Conservation (phyloP, 2,113 vertebrate genomes). For the Hyperoodon ampullatus region DNA sequence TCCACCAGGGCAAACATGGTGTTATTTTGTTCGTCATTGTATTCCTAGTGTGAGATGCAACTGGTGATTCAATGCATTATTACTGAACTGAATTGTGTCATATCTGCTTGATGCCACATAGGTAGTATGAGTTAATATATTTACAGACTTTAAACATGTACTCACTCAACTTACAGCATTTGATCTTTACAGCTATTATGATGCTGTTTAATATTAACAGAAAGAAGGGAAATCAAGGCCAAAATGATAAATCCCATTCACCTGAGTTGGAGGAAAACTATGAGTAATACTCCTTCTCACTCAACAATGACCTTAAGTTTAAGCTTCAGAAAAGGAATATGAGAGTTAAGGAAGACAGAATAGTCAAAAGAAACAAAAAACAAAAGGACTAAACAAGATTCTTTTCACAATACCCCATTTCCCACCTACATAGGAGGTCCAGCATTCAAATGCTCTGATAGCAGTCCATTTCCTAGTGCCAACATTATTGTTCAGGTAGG, state of each 20-base stretch:
- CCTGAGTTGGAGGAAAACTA: not conserved
- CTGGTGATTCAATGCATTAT: not conserved
- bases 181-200: not conserved
- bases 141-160: not conserved
- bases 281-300: not conserved
- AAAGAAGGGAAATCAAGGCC: not conserved
- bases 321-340: not conserved
- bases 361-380: not conserved
- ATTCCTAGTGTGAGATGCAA: not conserved
- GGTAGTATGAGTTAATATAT: not conserved
- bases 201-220: not conserved
- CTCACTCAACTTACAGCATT: not conserved
- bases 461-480: not conserved
- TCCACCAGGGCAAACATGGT: not conserved
- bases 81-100: not conserved
- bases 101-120: not conserved
- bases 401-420: not conserved
- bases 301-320: not conserved
- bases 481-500: not conserved
- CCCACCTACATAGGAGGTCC: not conserved
- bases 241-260: not conserved
- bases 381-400: not conserved
- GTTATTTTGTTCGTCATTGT: not conserved
- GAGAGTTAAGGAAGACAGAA: not conserved
- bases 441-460: not conserved